Percentiles rank a stretch among this genome's conserved stretches.
Conservation (phyloP, 1,140 invertebrate genomes). For the Teleopsis dalmanni region DNA sequence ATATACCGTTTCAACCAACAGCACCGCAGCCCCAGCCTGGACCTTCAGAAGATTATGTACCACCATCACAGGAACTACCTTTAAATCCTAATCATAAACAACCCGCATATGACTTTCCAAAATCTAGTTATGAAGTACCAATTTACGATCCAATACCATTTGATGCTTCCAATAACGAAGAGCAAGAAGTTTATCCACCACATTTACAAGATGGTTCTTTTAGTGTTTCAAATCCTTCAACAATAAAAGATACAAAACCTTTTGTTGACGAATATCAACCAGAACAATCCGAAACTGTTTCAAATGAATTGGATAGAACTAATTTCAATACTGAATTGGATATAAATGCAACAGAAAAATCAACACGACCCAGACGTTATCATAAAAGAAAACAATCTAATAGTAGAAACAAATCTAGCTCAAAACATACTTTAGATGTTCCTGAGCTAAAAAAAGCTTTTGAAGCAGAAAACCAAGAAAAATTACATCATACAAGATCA, state of each 20-base stretch:
- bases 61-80: constrained; percentile 28
- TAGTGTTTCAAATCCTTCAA: not conserved
- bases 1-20: not conserved
- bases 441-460: constrained; percentile 35
- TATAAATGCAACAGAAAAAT: no score
- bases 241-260: no score
- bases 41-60: constrained; percentile 26
- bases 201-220: not conserved
- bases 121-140: constrained; percentile 41
- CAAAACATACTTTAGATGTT: constrained; percentile 32
- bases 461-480: constrained; percentile 21
- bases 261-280: no score
- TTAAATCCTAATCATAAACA: constrained; percentile 29
- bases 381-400: constrained; percentile 21
- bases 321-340: no score
- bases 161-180: constrained; percentile 27
- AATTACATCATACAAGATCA: constrained; percentile 7
- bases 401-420: constrained; percentile 1
- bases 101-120: constrained; percentile 36
- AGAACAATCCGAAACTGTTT: no score
- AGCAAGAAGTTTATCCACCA: constrained; percentile 34
- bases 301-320: no score
- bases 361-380: not conserved
- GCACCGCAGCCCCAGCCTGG: constrained; percentile 3
- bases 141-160: constrained; percentile 41